Evolutionary conservation across 1,140 invertebrate genomes (phyloP).

Genomic region (Drosophila parvula): DNA sequence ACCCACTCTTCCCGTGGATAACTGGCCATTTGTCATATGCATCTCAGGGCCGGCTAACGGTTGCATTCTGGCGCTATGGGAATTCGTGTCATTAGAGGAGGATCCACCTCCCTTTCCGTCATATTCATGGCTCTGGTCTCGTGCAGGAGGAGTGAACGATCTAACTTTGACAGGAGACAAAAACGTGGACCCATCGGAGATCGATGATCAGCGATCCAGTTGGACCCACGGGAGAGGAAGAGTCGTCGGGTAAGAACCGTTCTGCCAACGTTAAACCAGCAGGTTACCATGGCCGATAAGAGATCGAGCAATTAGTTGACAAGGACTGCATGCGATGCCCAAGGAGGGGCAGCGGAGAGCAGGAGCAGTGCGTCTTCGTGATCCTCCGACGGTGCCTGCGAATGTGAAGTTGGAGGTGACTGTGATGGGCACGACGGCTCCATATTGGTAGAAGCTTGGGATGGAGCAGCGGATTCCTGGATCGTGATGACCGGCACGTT

Average conservation of each 20-base stretch:
- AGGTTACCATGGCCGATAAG: conserved; percentile 50
- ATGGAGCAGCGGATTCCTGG: conserved; percentile 28
- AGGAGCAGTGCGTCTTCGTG: conserved; percentile 49
- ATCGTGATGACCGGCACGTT: conserved; percentile 67
- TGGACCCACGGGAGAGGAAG: conserved; percentile 26
- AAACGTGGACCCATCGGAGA: conserved; percentile 60
- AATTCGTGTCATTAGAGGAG: conserved; percentile 62
- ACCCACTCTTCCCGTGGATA: conserved; percentile 5
- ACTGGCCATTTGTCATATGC: conserved; percentile 59
- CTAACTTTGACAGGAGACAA: conserved; percentile 64
- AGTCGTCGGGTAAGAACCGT: conserved; percentile 27
- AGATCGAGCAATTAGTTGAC: conserved; percentile 65
- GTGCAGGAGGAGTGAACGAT: conserved; percentile 50
- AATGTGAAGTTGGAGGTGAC: conserved; percentile 27
- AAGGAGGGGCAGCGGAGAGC: conserved; percentile 1
- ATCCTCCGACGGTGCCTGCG: conserved; percentile 26
- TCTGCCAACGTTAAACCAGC: conserved; percentile 45
- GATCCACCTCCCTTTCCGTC: background rate
- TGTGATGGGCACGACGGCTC: conserved; percentile 64
- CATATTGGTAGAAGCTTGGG: conserved; percentile 50
- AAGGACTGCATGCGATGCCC: conserved; percentile 21
- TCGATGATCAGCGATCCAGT: conserved; percentile 48
- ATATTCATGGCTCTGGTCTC: conserved; percentile 26
- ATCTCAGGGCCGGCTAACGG: conserved; percentile 38
- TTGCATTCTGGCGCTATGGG: conserved; percentile 52